These are phyloP conservation scores for Tympanuchus pallidicinctus DNA, from an alignment of 2,113 vertebrate species.

Conservation along the genomic window DNA sequence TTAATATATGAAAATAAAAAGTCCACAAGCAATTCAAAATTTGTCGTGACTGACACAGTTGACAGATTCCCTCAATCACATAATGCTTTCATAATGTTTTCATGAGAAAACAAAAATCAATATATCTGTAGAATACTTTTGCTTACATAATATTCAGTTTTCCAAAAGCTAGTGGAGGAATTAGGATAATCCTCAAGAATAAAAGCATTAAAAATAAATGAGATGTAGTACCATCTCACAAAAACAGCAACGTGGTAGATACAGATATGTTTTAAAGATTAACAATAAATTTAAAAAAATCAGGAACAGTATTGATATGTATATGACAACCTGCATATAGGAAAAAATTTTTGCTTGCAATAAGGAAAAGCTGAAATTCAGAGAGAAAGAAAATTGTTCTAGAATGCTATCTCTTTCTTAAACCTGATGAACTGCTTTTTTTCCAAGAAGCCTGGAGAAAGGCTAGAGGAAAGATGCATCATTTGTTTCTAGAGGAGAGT, in stretches of 20 bases:
- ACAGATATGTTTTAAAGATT: background rate
- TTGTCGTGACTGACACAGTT: background rate
- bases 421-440: background rate
- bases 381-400: fast-evolving
- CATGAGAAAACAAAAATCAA: background rate
- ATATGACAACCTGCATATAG: background rate
- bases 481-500: background rate
- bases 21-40: background rate
- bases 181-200: background rate
- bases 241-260: background rate
- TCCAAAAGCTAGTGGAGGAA: background rate
- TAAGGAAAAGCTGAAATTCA: background rate
- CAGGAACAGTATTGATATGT: background rate
- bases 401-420: background rate
- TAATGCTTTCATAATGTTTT: background rate
- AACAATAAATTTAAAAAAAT: background rate
- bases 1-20: background rate
- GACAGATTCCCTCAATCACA: background rate
- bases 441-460: background rate
- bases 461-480: background rate
- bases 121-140: background rate
- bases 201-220: background rate
- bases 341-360: background rate
- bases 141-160: background rate
- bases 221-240: background rate